A percentile compares a stretch with the other conserved stretches of the same genome.
Evolutionary conservation across 1,140 invertebrate genomes (phyloP).

Genomic region (Heliconius hewitsoni): DNA sequence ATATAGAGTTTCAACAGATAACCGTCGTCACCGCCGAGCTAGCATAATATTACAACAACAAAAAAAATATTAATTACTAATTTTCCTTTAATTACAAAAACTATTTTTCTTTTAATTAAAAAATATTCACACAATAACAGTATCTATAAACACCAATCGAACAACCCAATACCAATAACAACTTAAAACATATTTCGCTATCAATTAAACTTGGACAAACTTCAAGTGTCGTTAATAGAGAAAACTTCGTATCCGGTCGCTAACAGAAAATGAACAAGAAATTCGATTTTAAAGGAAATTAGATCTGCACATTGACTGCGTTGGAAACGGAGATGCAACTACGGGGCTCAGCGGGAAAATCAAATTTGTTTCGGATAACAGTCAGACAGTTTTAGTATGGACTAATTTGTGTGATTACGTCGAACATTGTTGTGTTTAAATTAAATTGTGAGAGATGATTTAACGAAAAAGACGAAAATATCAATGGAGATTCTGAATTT

Average conservation of each 20-base stretch:
- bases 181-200: not conserved
- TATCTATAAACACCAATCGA: no score
- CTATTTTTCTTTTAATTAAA: no score
- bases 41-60: no score
- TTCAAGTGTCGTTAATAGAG: not conserved
- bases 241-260: slow-evolving; percentile 4
- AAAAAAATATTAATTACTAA: no score
- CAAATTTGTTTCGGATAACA: slow-evolving; percentile 22
- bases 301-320: slow-evolving; percentile 22
- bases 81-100: no score
- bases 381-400: not conserved
- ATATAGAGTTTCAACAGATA: no score
- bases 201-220: not conserved
- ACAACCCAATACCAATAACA: no score
- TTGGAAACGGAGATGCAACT: slow-evolving; percentile 27
- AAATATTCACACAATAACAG: no score
- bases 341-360: slow-evolving; percentile 26
- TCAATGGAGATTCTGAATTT: no score
- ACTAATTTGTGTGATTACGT: slow-evolving; percentile 11
- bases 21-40: no score
- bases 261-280: slow-evolving; percentile 19
- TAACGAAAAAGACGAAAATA: no score
- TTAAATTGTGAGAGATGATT: no score
- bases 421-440: not conserved
- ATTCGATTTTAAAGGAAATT: slow-evolving; percentile 18